Evolutionary conservation across 2,797 vertebrate genomes (phyloP).

Genomic region (Sparidentex hasta): DNA sequence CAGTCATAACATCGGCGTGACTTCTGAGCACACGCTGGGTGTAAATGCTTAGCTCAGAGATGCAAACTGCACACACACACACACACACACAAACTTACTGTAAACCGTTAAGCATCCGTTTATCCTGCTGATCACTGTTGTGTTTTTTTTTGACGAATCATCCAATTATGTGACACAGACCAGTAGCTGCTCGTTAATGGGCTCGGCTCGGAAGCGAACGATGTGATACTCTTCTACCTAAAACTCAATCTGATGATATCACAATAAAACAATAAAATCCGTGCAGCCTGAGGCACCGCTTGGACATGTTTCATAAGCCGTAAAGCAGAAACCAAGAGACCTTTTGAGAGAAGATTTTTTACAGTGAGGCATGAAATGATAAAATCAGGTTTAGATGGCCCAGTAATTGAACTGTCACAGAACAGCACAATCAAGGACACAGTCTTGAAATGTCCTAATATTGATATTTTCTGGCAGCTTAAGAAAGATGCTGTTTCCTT

Average conservation of each 20-base stretch:
- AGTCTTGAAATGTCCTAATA: background rate
- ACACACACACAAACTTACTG: constrained; percentile 52
- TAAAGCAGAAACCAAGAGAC: background rate
- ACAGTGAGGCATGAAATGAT: background rate
- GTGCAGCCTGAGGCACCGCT: background rate
- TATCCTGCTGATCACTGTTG: constrained; percentile 49
- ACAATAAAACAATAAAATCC: constrained; percentile 14
- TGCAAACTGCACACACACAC: constrained; percentile 27
- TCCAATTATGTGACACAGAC: constrained; percentile 45
- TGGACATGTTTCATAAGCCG: constrained; percentile 8
- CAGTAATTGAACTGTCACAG: background rate
- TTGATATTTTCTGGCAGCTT: constrained; percentile 9
- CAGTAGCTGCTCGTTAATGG: constrained; percentile 30
- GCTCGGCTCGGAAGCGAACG: constrained; percentile 13
- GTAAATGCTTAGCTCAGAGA: constrained; percentile 16
- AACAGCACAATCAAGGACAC: background rate
- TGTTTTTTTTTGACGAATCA: constrained; percentile 53
- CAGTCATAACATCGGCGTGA: constrained; percentile 30
- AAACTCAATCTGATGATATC: constrained; percentile 10
- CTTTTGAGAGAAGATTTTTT: background rate
- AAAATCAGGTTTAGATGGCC: background rate
- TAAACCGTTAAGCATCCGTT: constrained; percentile 43
- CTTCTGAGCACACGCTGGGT: constrained; percentile 44
- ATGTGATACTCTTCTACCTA: constrained; percentile 1
- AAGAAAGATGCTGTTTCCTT: constrained; percentile 26